These are phyloP conservation scores for Cataglyphis rosenhaueri DNA, from an alignment of 2,888 invertebrate genomes.

Conservation along the genomic window DNA sequence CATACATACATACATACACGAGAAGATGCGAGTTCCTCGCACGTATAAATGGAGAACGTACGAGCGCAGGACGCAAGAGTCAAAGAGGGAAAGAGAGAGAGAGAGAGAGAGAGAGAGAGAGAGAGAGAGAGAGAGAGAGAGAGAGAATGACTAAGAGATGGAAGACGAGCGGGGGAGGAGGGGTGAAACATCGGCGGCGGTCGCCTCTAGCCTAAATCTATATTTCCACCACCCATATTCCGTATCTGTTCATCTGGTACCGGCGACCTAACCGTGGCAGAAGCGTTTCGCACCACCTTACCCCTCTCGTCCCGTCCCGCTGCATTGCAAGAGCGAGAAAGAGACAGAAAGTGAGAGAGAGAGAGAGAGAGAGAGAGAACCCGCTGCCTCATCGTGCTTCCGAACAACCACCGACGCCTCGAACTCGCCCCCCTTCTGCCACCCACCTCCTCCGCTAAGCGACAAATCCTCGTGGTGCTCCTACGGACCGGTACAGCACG, in stretches of 20 bases:
- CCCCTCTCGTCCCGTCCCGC: constrained; percentile 40
- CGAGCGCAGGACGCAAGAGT: constrained; percentile 31
- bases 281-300: constrained; percentile 71
- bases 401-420: constrained; percentile 69
- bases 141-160: constrained; percentile 56
- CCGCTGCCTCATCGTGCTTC: constrained; percentile 50
- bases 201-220: constrained; percentile 83
- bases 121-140: constrained; percentile 58
- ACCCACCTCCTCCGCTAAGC: constrained; percentile 65
- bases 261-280: constrained; percentile 72
- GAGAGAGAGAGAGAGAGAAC: constrained; percentile 11
- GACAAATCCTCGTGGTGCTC: constrained; percentile 80
- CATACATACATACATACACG: constrained; percentile 27
- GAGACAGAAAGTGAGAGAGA: neutral
- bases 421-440: constrained; percentile 59
- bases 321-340: neutral
- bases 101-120: constrained; percentile 57
- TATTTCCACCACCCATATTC: constrained; percentile 81
- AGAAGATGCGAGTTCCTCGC: constrained; percentile 41
- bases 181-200: constrained; percentile 66
- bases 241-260: constrained; percentile 83
- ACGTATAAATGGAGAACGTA: constrained; percentile 38
- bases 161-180: constrained; percentile 22
- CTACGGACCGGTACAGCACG: constrained; percentile 74
- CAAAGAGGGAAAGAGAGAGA: constrained; percentile 49